Evolutionary conservation across 2,797 vertebrate species (phyloP).

Genomic region (Meda fulgida): DNA sequence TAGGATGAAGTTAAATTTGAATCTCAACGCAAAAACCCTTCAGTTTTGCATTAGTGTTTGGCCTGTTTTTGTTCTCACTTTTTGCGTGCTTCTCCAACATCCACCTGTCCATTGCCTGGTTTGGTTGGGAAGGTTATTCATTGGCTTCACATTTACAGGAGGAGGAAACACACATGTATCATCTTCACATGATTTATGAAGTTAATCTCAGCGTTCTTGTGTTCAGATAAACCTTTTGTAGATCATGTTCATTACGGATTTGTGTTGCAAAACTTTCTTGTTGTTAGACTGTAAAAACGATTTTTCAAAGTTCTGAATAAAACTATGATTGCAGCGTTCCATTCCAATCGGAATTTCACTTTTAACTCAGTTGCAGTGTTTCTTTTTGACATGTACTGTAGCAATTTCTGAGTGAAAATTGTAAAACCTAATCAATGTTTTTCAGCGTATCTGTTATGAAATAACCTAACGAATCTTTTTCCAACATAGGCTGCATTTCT

Average conservation of each 20-base stretch:
- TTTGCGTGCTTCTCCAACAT: neutral
- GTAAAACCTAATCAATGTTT: neutral
- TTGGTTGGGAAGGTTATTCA: neutral
- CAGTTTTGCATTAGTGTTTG: neutral
- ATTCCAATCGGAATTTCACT: fast-evolving
- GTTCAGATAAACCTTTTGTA: neutral
- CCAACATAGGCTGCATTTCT: neutral
- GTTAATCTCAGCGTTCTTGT: neutral
- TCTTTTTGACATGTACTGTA: neutral
- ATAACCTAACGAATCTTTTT: neutral
- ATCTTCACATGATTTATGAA: neutral
- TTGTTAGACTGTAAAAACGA: neutral
- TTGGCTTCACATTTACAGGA: neutral
- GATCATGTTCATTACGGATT: neutral
- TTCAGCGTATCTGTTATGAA: neutral
- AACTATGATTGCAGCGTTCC: neutral
- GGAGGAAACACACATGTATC: neutral
- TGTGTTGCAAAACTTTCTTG: neutral
- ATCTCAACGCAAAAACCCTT: neutral
- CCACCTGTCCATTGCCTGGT: too few relatives aligned
- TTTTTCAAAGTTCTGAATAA: neutral
- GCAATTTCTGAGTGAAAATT: neutral
- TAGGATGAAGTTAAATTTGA: neutral
- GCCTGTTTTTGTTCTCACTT: neutral
- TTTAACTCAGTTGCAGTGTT: neutral